Percentiles rank a stretch among this genome's conserved stretches.
These are phyloP conservation scores for Hemicordylus capensis DNA, from an alignment of 2,113 vertebrate species.

Conservation along the genomic window DNA sequence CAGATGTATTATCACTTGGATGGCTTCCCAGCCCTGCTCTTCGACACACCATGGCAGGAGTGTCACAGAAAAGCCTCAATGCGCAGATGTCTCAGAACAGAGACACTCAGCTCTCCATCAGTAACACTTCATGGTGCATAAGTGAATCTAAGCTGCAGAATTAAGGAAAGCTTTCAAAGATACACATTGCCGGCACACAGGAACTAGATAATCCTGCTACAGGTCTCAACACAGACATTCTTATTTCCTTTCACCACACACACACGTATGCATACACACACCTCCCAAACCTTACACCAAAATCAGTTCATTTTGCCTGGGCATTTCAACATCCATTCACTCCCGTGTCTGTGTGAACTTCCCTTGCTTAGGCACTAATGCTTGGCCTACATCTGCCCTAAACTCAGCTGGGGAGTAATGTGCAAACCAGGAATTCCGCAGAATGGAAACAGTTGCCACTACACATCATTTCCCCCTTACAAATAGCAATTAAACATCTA, in stretches of 20 bases:
- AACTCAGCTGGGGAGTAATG: background rate
- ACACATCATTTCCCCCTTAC: background rate
- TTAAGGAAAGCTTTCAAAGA: background rate
- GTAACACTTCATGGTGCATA: background rate
- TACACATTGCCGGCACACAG: background rate
- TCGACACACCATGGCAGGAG: constrained; percentile 6
- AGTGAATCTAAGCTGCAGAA: background rate
- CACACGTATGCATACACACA: background rate
- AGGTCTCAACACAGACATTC: background rate
- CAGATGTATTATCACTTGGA: constrained; percentile 18
- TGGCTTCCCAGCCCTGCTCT: constrained; percentile 8
- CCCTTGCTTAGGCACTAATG: background rate
- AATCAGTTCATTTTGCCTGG: background rate
- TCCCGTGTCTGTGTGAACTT: background rate
- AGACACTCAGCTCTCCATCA: background rate
- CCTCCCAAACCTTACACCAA: background rate
- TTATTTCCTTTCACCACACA: background rate
- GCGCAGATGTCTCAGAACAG: background rate
- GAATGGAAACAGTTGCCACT: constrained; percentile 8
- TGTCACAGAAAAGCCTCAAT: background rate
- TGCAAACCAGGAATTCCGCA: background rate
- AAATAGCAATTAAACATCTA: background rate
- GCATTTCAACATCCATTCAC: background rate
- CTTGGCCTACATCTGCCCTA: background rate
- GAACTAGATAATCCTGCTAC: background rate